These are phyloP conservation scores for Epinephelus malabaricus DNA, from an alignment of 2,797 vertebrate genomes.

Conservation along the genomic window DNA sequence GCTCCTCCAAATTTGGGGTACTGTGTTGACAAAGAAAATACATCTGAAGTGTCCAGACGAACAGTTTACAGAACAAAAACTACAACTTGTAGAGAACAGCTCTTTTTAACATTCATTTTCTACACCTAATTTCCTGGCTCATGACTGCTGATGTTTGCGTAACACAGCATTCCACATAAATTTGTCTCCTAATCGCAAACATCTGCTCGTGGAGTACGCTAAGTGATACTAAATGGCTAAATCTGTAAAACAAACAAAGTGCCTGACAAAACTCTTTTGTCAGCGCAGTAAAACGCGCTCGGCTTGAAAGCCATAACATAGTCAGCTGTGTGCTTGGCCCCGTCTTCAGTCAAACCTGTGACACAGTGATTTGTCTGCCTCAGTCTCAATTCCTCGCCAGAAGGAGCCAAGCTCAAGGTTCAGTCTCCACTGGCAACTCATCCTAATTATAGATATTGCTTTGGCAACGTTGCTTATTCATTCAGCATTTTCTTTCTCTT, in stretches of 20 bases:
- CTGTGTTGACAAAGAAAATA: neutral
- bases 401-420: constrained; percentile 80
- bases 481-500: constrained; percentile 61
- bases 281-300: constrained; percentile 66
- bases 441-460: constrained; percentile 82
- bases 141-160: constrained; percentile 85
- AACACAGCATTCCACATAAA: constrained; percentile 88
- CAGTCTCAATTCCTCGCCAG: constrained; percentile 88
- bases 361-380: constrained; percentile 86
- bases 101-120: constrained; percentile 72
- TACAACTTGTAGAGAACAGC: neutral
- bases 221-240: constrained; percentile 81
- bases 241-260: constrained; percentile 81
- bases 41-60: neutral
- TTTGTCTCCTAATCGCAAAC: constrained; percentile 90
- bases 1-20: neutral
- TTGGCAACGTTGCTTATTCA: constrained; percentile 69
- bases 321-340: constrained; percentile 82
- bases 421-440: constrained; percentile 76
- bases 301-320: constrained; percentile 75
- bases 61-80: constrained; percentile 16
- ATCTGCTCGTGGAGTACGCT: constrained; percentile 87
- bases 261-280: constrained; percentile 73
- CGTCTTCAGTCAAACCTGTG: constrained; percentile 83
- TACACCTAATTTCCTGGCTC: constrained; percentile 83